phyloP scores from a whole-genome alignment of 2,888 invertebrate species.

The Tiphia femorata region DNA sequence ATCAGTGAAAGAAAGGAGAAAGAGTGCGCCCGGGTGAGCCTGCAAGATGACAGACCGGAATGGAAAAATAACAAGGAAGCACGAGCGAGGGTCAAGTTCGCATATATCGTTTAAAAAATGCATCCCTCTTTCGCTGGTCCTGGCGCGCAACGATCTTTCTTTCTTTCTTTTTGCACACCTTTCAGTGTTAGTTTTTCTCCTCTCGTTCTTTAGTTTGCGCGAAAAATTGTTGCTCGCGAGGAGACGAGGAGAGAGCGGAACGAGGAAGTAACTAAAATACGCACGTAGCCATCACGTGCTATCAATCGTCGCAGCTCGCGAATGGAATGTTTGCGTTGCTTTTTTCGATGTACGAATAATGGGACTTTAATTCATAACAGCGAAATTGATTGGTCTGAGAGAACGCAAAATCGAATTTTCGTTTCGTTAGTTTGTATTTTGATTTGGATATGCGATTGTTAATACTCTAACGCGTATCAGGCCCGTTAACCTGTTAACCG shows the following conservation, averaged over 20 bases:
- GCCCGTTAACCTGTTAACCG: too few species aligned
- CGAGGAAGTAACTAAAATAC: constrained; percentile 6
- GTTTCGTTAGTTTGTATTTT: too few species aligned
- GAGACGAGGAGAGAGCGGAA: too few species aligned
- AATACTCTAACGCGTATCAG: too few species aligned
- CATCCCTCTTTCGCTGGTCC: background rate
- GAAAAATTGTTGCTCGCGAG: too few species aligned
- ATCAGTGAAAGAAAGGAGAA: too few species aligned
- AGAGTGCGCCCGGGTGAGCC: background rate
- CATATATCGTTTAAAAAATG: constrained; percentile 24
- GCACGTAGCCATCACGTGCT: constrained; percentile 26
- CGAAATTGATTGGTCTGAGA: too few species aligned
- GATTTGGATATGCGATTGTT: too few species aligned
- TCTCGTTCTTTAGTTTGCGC: too few species aligned
- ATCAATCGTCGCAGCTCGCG: constrained; percentile 17
- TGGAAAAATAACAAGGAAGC: constrained; percentile 12
- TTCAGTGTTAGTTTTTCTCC: background rate
- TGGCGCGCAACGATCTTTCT: background rate
- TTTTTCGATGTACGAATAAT: too few species aligned
- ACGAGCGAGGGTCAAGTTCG: constrained; percentile 39
- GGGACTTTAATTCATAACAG: too few species aligned
- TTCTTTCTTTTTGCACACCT: background rate
- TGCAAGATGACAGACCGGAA: background rate
- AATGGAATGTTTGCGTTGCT: constrained; percentile 30
- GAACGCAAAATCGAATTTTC: too few species aligned